Evolutionary conservation across 2,888 invertebrate genomes (phyloP), one percentile per base, ranked within the genome.

Genomic region (Megalurothrips usitatus): DNA sequence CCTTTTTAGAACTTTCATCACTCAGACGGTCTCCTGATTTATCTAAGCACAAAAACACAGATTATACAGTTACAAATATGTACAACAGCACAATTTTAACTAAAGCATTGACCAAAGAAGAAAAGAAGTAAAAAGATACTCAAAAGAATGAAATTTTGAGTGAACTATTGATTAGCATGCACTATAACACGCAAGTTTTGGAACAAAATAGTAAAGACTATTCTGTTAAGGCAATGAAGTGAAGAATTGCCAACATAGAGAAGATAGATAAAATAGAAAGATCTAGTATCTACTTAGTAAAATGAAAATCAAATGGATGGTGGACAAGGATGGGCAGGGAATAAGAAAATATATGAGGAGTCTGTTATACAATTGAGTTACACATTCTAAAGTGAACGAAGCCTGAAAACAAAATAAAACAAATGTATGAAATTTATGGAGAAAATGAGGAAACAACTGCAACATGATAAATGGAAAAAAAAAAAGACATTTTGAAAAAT

Each of bases 1-100:
- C 89, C 83, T 89, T 87, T 83, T 89, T 88, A 34, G 89, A 89
- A 84, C 89, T 90, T 84, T 90, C 90, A 83, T 90, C 90, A 85
- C 90, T 90, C 83, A 88, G 87, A 82, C 89, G 68, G 23, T 75
- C 68, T 26, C 68, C 68, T 23, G 68, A 12, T 79, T 79, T 79
- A 9, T 79, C 48, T 79, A 80, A 28, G 80, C 47, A 43, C 58
- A 81, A n/a, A 80, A 58, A n/a, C 48, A 11, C 43, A 79, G 58
- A 81, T 52, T 58, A 68, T 23, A 78, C 11, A 49, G 26, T 34
- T 58, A 34, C 80, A 28, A 49, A 1, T 49, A 14, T n/a, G 10
- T 47, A 43, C 1, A 11, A 47, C 11, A 11, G 79, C n/a, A 58
- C 26, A 34, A 34, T 19, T 63, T 23, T 49, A 34, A 17, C 43